These are phyloP conservation scores for Crocidura indochinensis DNA, from an alignment of 2,797 vertebrate species.

Conservation along the genomic window DNA sequence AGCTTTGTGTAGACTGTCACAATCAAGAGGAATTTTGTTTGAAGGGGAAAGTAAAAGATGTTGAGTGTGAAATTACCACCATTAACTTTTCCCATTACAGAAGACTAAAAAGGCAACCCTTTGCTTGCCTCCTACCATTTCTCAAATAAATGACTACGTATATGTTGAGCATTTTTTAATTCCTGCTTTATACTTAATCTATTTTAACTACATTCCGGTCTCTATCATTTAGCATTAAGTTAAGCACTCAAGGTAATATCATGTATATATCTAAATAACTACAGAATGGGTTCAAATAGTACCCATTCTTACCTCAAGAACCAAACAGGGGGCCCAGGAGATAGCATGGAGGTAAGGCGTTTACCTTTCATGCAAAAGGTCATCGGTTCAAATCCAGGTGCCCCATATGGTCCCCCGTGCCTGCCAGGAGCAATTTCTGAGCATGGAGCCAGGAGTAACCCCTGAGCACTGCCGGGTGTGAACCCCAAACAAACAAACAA, in stretches of 20 bases:
- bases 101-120: constrained; percentile 49
- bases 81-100: background rate
- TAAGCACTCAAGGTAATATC: background rate
- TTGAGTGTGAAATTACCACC: background rate
- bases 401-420: no score
- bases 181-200: background rate
- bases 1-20: background rate
- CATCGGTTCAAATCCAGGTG: no score
- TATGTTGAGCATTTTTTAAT: no score
- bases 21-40: background rate
- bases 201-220: background rate
- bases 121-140: background rate
- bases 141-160: background rate
- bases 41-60: background rate
- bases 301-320: background rate
- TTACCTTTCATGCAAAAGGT: no score
- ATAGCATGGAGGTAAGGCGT: no score
- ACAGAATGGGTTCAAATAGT: background rate
- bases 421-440: no score
- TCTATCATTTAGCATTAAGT: background rate
- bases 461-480: no score
- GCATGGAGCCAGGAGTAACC: no score
- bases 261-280: background rate
- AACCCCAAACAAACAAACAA: no score
- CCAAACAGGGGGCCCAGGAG: no score